Evolutionary conservation across 2,113 vertebrate genomes (phyloP).

Genomic region (Plotosus lineatus): DNA sequence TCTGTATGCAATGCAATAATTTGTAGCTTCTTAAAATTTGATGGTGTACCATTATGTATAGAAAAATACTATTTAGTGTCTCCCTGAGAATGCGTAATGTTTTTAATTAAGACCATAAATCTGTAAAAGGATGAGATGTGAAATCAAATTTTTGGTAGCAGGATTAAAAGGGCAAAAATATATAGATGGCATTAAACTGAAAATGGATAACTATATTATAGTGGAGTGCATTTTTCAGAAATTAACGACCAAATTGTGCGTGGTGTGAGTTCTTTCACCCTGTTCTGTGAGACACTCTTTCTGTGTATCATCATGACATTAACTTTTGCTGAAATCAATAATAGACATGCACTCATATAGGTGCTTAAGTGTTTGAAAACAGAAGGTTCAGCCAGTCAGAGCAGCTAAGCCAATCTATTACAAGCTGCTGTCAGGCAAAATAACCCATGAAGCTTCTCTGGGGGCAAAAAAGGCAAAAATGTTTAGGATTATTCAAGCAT

Average conservation of each 20-base stretch:
- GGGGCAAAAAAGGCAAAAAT: not conserved
- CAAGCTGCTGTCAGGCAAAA: constrained; percentile 34
- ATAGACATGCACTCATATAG: constrained; percentile 64
- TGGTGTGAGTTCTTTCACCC: constrained; percentile 25
- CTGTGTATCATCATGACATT: constrained; percentile 52
- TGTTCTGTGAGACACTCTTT: constrained; percentile 48
- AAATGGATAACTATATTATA: not conserved
- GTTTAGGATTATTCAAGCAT: not conserved
- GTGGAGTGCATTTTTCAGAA: not conserved
- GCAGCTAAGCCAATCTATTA: constrained; percentile 41
- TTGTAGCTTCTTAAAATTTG: not conserved
- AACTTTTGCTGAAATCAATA: constrained; percentile 54
- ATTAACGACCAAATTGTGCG: constrained; percentile 25
- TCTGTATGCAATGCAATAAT: constrained; percentile 54
- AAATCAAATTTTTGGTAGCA: not conserved
- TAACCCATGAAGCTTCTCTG: not conserved
- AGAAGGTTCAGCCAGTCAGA: constrained; percentile 49
- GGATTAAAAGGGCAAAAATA: not conserved
- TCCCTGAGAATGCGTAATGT: not conserved
- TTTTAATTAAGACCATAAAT: not conserved
- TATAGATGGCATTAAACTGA: not conserved
- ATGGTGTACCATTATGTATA: not conserved
- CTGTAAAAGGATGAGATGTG: not conserved
- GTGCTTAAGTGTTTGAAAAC: constrained; percentile 33
- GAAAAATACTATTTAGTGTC: not conserved